These are phyloP conservation scores for Galemys pyrenaicus DNA, from an alignment of 2,113 vertebrate species.

Conservation along the genomic window DNA sequence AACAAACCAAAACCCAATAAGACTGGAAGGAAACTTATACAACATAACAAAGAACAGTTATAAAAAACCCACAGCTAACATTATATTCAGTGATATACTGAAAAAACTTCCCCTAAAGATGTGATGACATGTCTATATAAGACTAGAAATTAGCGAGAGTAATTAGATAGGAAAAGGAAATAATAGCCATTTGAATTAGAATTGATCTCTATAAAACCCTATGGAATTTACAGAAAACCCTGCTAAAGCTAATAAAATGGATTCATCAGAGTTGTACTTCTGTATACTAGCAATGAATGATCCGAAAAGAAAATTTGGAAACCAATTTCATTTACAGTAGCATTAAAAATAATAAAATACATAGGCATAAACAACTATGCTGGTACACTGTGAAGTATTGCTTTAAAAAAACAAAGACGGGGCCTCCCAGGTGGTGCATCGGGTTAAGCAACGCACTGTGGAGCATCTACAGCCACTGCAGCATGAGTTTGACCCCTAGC, in stretches of 20 bases:
- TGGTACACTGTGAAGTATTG: background rate
- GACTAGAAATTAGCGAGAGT: background rate
- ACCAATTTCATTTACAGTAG: background rate
- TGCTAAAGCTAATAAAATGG: background rate
- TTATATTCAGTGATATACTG: no score
- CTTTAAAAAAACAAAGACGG: no score
- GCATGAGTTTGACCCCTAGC: no score
- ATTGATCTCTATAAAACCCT: background rate
- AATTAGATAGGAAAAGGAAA: background rate
- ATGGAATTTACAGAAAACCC: background rate
- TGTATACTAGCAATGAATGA: background rate
- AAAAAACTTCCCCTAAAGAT: background rate
- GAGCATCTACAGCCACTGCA: no score
- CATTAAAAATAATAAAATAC: background rate
- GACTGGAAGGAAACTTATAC: background rate
- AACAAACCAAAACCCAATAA: background rate
- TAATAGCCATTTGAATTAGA: background rate
- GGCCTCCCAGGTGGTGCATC: no score
- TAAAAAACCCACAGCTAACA: no score
- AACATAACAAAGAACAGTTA: background rate
- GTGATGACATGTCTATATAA: background rate
- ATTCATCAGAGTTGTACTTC: background rate
- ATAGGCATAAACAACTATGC: background rate
- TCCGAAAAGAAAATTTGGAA: background rate
- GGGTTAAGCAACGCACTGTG: no score